These are phyloP conservation scores for Apostichopus californicus DNA, from an alignment of 35 echinoderm and acorn worm genomes.

Conservation along the genomic window DNA sequence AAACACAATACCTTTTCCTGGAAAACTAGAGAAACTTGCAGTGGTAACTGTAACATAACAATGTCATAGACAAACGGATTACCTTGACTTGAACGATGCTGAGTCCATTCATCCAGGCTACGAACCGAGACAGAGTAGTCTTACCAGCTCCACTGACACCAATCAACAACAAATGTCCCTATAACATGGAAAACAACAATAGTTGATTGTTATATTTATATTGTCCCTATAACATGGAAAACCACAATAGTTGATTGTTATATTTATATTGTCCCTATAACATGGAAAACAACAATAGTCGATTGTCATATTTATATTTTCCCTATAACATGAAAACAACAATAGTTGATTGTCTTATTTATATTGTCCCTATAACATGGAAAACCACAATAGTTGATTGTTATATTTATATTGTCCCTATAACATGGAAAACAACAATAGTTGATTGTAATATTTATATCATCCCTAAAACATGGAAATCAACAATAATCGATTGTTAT, in stretches of 20 bases:
- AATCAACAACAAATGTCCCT: constrained; percentile 98
- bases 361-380: constrained; percentile 71
- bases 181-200: constrained; percentile 6
- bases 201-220: background rate
- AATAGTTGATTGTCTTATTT: no score
- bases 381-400: background rate
- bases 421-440: no score
- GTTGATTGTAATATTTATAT: no score
- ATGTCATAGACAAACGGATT: background rate
- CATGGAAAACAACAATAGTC: no score
- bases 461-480: no score
- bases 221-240: background rate
- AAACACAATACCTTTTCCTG: no score
- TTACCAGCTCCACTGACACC: constrained; percentile 96
- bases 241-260: no score
- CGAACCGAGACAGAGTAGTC: constrained; percentile 98
- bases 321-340: no score
- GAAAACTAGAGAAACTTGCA: background rate
- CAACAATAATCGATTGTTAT: no score
- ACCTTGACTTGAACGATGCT: constrained; percentile 99
- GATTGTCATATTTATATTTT: no score
- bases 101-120: constrained; percentile 99
- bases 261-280: background rate
- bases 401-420: background rate
- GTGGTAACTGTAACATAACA: background rate